Base-by-base conservation (phyloP, 2,888 invertebrate species). In the Octodonta nipae region DNA sequence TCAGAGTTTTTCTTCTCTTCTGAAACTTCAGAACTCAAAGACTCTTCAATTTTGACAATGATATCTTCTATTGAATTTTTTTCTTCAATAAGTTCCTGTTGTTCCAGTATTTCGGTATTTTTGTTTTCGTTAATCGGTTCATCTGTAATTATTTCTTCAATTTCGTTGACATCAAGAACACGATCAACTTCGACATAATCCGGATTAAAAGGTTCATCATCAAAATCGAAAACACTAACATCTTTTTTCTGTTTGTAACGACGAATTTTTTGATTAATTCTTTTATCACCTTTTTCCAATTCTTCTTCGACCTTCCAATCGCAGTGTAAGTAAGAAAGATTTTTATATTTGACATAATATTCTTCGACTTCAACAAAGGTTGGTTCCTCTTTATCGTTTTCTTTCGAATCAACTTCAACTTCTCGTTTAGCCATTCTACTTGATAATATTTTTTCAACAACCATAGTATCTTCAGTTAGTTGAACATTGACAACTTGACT, bases 271-370 rank as follows among this genome's bases (percentile, higher is more conserved):
- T 85, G 83, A 40, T 78, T 78, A 45, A 95, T 88, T 47, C 96
- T 70, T 55, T 91, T 91, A 63, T 98, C 98, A 1, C 92, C 88
- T 63, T 86, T 86, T 47, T 86, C 84, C 24, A 96, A 67, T 62
- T 98, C 96, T 55, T 92, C 91, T 63, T 89, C 86, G 1, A 95
- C 93, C 62, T 85, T 84, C 98, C 98, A 99, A 63, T 98, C 96
- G 61, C 98, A 98, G 58, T 99, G 98, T 27, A 98, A 70, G 63
- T 96, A 96, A 0, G 98, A 96, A 63, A 91, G 88, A 57, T 88
- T 91, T 42, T 91, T 73, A 55, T 91, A 92, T 63, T 92, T 92
- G 0, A 92, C 91, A 59, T 78, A 87, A 66, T 79, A 92, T 62
- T 91, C 91, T 60, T 91, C 91, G 12, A 89, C 76, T 50, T 91